Base-by-base conservation (phyloP, 2,113 vertebrate genomes). In the Sterna hirundo region DNA sequence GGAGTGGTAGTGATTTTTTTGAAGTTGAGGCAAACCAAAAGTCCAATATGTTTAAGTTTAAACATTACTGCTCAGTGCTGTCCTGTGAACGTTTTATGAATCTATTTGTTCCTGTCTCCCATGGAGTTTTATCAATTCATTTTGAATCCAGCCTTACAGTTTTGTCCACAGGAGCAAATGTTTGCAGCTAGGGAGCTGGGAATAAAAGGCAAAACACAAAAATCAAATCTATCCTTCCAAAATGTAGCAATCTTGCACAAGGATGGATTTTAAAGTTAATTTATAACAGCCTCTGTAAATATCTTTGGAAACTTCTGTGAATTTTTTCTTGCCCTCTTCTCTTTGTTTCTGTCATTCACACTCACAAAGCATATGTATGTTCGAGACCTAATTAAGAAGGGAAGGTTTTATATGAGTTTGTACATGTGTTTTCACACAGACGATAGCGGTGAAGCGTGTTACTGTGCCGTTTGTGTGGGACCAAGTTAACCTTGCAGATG, bases 371-470 rank as follows among this genome's bases (percentile, higher is more conserved):
- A 74, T 84, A 34, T 85, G 94, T 80, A 94, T 89, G 61, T 90
- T 86, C 77, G 32, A 93, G 88, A 54, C 64, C 75, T 79, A 94
- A 95, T 90, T 91, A 94, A 72, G 87, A 25, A 76, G 76, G 88
- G 87, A 25, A 76, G 76, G 88, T 90, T 96, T 94, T 93, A 83
- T 79, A 44, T 47, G 89, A 78, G 69, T 89, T 91, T 86, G 60
- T 95, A 91, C 94, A 90, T 84, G 88, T 96, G 93, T 97, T 97
- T 96, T 94, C 93, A 94, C 94, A 93, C 83, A 83, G 81, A 58
- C 13, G 32, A 22, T 60, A 77, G 72, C 2, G 26, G 36, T 15
- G 89, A 36, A 93, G 86, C 1, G 3, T 46, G 81, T 89, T 85
- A 19, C 91, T 47, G 60, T 10, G 70, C 77, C 55, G 52, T 11